Percentiles rank a stretch among this genome's conserved stretches.
These are phyloP conservation scores for Myotis planiceps DNA, from an alignment of 2,797 vertebrate species.

Conservation along the genomic window DNA sequence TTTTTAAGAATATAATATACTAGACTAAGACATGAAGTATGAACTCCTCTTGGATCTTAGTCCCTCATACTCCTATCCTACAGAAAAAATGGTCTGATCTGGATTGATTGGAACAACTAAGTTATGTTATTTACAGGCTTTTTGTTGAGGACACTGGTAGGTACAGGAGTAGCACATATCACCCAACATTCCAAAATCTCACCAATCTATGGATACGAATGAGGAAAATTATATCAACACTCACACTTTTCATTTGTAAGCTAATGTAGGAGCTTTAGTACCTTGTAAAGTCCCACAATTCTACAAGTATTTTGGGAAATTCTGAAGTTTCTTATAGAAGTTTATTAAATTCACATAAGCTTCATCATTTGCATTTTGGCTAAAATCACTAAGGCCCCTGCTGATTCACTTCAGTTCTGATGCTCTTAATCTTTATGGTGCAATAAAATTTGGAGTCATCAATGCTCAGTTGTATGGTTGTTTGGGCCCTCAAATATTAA, in stretches of 20 bases:
- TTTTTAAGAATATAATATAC: background rate
- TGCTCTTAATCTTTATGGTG: background rate
- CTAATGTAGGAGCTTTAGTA: background rate
- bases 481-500: background rate
- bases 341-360: background rate
- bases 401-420: background rate
- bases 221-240: background rate
- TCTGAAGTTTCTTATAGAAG: background rate
- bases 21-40: background rate
- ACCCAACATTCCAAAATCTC: background rate
- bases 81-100: background rate
- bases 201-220: background rate
- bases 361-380: background rate
- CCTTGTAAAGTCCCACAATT: background rate
- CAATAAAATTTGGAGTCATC: background rate
- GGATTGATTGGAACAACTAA: background rate
- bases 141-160: background rate
- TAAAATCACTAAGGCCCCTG: background rate
- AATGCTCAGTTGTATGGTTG: background rate
- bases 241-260: background rate
- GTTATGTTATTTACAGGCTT: background rate
- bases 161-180: background rate
- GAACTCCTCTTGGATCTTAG: background rate
- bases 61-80: background rate
- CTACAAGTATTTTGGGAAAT: background rate